Percentiles rank a stretch among this genome's conserved stretches.
These are phyloP conservation scores for Amiota communis DNA, from an alignment of 2,888 invertebrate species.

Conservation along the genomic window DNA sequence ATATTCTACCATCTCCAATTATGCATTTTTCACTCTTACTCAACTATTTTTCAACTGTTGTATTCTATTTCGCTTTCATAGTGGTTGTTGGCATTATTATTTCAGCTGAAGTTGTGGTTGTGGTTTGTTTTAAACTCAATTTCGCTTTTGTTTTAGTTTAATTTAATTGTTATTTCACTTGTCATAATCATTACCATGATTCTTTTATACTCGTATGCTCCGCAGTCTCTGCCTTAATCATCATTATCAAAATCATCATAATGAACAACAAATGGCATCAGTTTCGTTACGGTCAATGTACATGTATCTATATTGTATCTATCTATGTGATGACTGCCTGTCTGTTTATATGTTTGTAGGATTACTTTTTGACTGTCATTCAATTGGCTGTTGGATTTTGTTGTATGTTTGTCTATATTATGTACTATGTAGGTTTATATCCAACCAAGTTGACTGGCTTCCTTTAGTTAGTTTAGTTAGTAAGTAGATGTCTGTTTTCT, in stretches of 20 bases:
- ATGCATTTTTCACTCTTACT: too few relatives aligned
- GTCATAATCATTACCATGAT: not conserved
- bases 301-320: not conserved
- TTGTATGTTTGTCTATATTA: too few relatives aligned
- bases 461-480: too few relatives aligned
- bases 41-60: too few relatives aligned
- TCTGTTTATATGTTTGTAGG: conserved; percentile 18
- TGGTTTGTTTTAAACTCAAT: not conserved
- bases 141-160: conserved; percentile 23
- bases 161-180: conserved; percentile 16
- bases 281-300: conserved; percentile 31
- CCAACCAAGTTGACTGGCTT: too few relatives aligned
- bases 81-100: not conserved
- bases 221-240: conserved; percentile 11
- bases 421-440: too few relatives aligned
- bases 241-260: conserved; percentile 40
- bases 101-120: too few relatives aligned
- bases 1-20: too few relatives aligned
- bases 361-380: conserved; percentile 14
- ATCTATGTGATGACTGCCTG: too few relatives aligned
- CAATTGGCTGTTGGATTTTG: too few relatives aligned
- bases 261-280: conserved; percentile 45
- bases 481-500: too few relatives aligned
- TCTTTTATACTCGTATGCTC: conserved; percentile 5
- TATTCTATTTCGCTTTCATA: too few relatives aligned